Conservation (phyloP, 1,140 invertebrate species). For the Drosophila malerkotliana region DNA sequence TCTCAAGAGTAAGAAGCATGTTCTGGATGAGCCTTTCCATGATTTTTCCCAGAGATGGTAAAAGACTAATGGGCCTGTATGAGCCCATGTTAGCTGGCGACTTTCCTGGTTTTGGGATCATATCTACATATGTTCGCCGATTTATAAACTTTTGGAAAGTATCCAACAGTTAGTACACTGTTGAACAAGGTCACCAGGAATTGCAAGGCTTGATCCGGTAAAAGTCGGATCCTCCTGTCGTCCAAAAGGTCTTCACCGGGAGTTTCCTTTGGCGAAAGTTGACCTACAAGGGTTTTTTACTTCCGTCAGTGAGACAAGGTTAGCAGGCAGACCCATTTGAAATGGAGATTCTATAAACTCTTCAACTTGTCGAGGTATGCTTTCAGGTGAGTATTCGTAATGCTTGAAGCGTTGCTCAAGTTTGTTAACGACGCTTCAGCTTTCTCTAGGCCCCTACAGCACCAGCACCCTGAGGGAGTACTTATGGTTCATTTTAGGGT, state of each 20-base stretch:
- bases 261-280: neutral
- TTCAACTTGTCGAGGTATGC: neutral
- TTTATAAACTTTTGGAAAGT: neutral
- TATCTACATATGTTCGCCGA: neutral
- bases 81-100: neutral
- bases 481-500: neutral
- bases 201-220: neutral
- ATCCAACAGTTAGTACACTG: neutral
- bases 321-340: neutral
- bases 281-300: neutral
- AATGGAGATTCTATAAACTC: neutral
- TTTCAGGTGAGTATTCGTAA: no score
- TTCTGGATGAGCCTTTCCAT: slow-evolving; percentile 2
- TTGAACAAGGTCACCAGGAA: neutral
- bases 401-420: no score
- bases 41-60: slow-evolving; percentile 9
- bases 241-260: neutral
- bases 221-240: no score
- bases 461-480: neutral
- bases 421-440: no score
- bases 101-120: neutral
- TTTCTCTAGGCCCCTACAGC: neutral
- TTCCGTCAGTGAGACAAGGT: neutral
- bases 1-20: neutral
- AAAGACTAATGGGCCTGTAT: slow-evolving; percentile 5